Evolutionary conservation across 2,888 invertebrate species (phyloP), one percentile per base, ranked within the genome.

Genomic region (Metalampra italica): DNA sequence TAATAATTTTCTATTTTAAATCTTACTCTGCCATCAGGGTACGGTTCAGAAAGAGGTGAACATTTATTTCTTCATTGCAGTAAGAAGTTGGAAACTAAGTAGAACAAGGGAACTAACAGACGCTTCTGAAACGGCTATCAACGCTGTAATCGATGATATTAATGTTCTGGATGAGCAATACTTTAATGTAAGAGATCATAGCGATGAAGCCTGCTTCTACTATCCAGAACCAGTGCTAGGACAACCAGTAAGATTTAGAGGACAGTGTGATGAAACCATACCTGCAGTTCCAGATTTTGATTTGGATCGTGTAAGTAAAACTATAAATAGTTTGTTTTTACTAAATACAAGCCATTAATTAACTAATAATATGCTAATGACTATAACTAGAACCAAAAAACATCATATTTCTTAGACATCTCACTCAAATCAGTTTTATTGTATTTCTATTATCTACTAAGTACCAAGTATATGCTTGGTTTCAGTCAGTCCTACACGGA

Each of bases 61-160:
- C 22, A 22, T 22, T 22, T 22, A 22, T 11, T 32, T 32, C 1
- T 42, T n/a, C 29, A 9, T 59, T 60, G 38, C 53, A 72, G 74
- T 74, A 4, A 61, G 55, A 57, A 81, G 82, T 46, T 85, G 85
- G 85, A 84, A 84, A 53, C 58, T 86, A 0, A 82, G 84, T 50
- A 71, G 78, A 14, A 62, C 70, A 0, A 71, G 62, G 32, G 48
- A 55, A 22, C 57, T 81, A 8, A 54, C 67, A 0, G 3, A 50
- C 4, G 38, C 46, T 0, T 68, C 73, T 0, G 52, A 49, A 7
- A 43, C 43, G 1, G 63, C 59, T 0, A 82, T 82, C 13, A 61
- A 74, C 44, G 53, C 45, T 8, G 63, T 67, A 0, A 68, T 81
- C 1, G 49, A 60, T 1, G 50, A 46, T 5, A 61, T 75, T 9